These are phyloP conservation scores for Polymixis flavicincta DNA, from an alignment of 2,888 invertebrate species.

Conservation along the genomic window DNA sequence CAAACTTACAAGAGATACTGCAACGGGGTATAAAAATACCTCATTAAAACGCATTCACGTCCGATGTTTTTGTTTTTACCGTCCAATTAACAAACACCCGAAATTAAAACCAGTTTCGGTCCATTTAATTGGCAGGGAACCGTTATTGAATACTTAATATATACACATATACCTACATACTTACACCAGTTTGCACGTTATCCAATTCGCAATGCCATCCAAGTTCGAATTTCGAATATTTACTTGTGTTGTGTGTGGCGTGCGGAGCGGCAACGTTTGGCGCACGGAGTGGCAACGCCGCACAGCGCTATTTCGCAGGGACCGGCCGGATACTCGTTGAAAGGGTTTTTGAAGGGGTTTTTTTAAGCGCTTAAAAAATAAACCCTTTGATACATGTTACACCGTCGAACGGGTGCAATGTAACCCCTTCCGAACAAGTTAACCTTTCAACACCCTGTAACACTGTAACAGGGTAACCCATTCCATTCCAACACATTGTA, in stretches of 20 bases:
- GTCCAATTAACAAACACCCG: conserved; percentile 75
- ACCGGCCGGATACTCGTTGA: too few species aligned
- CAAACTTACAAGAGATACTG: conserved; percentile 44
- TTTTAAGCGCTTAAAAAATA: too few species aligned
- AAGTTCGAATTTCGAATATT: conserved; percentile 81
- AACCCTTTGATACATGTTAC: too few species aligned
- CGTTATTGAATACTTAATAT: conserved; percentile 71
- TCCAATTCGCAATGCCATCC: conserved; percentile 81
- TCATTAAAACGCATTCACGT: conserved; percentile 69
- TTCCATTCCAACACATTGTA: too few species aligned
- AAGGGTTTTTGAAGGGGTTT: too few species aligned
- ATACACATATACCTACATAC: conserved; percentile 38
- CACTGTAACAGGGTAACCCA: too few species aligned
- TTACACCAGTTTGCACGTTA: conserved; percentile 72
- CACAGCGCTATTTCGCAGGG: conserved; percentile 74
- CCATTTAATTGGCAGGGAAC: conserved; percentile 71
- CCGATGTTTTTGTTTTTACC: conserved; percentile 66
- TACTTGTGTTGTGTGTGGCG: conserved; percentile 73
- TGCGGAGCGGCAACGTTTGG: conserved; percentile 77
- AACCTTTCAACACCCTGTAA: too few species aligned
- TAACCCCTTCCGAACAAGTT: too few species aligned
- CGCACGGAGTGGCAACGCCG: conserved; percentile 77
- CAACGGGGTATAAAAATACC: conserved; percentile 41
- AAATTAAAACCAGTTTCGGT: conserved; percentile 73
- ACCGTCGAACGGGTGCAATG: too few species aligned